Percentiles rank a stretch among this genome's conserved stretches.
These are phyloP conservation scores for Patagioenas fasciata DNA, from an alignment of 2,113 vertebrate species.

Conservation along the genomic window DNA sequence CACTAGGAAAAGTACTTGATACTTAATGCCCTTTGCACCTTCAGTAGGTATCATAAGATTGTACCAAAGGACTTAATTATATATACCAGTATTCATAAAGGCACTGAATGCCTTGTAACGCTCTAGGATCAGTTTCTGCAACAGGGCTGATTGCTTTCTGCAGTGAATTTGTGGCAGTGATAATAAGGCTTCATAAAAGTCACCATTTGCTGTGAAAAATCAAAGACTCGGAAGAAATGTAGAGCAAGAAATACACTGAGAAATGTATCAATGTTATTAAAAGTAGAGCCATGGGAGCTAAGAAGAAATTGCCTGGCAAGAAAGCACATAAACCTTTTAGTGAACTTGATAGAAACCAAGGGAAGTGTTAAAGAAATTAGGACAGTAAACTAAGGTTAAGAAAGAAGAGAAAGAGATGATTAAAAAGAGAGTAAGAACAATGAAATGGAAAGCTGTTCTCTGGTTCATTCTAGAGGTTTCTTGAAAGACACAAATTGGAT, in stretches of 20 bases:
- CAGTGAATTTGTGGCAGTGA: neutral
- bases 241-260: neutral
- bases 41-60: neutral
- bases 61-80: neutral
- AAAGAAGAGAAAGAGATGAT: neutral
- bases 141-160: neutral
- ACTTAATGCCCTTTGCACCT: neutral
- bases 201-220: neutral
- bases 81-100: neutral
- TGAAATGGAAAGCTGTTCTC: neutral
- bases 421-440: neutral
- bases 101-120: neutral
- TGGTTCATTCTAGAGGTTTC: neutral
- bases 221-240: neutral
- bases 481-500: neutral
- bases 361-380: constrained; percentile 58
- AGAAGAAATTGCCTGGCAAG: constrained; percentile 11
- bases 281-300: neutral
- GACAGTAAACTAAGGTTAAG: constrained; percentile 27
- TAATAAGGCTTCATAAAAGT: constrained; percentile 10
- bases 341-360: constrained; percentile 28
- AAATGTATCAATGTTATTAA: constrained; percentile 28
- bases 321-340: constrained; percentile 9
- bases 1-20: neutral
- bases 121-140: neutral